These are phyloP conservation scores for Gallinago solitaria DNA, from an alignment of 2,797 vertebrate species.

Conservation along the genomic window DNA sequence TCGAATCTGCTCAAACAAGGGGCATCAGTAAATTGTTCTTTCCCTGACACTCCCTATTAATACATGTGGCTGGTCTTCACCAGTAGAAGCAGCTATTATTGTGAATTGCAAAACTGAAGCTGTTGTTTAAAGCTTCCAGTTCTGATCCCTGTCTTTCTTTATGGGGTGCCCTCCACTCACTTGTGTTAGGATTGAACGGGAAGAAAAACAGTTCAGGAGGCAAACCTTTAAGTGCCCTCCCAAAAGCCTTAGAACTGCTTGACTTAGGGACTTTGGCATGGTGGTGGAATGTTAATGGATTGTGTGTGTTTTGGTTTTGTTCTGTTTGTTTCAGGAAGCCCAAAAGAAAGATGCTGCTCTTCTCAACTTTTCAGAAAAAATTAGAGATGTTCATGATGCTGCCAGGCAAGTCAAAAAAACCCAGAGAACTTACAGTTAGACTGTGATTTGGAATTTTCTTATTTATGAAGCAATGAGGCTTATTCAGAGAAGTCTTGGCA, in stretches of 20 bases:
- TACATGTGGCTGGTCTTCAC: background rate
- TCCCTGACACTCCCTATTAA: conserved; percentile 8
- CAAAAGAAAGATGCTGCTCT: conserved; percentile 93
- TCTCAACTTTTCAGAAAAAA: conserved; percentile 91
- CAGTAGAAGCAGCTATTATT: background rate
- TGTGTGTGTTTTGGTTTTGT: conserved; percentile 48
- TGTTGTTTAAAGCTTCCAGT: conserved; percentile 8
- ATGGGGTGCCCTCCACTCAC: background rate
- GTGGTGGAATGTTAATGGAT: conserved; percentile 56
- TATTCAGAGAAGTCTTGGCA: conserved; percentile 25
- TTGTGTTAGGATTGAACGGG: background rate
- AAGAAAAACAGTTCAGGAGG: conserved; percentile 13
- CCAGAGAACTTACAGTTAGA: background rate
- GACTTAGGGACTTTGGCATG: background rate
- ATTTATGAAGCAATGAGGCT: background rate
- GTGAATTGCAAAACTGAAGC: conserved; percentile 9
- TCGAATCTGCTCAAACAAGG: conserved; percentile 28
- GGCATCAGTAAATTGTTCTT: conserved; percentile 12
- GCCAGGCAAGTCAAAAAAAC: conserved; percentile 83
- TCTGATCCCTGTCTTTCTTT: background rate
- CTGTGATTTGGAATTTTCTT: background rate
- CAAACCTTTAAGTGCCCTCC: conserved; percentile 2
- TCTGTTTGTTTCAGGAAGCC: conserved; percentile 87
- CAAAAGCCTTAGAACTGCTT: background rate
- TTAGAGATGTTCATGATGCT: conserved; percentile 89